These are phyloP conservation scores for Phenganax subtilis DNA, from an alignment of 92 coral and sea anemone genomes.

Conservation along the genomic window DNA sequence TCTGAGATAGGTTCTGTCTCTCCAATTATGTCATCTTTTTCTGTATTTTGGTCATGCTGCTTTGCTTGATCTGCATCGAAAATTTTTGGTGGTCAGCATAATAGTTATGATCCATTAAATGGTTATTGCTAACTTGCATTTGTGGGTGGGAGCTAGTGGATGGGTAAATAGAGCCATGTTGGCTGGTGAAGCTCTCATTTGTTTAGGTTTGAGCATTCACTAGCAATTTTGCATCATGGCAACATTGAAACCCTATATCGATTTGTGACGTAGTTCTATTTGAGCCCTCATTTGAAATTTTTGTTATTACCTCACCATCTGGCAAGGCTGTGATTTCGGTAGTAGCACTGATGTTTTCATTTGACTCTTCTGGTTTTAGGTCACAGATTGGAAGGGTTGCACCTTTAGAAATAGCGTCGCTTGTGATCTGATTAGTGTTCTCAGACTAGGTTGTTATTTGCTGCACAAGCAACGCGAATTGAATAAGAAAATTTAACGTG, in stretches of 20 bases:
- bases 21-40: neutral
- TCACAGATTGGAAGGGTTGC: too few species aligned
- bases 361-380: too few species aligned
- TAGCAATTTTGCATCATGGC: neutral
- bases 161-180: neutral
- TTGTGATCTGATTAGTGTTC: too few species aligned
- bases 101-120: neutral
- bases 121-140: neutral
- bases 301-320: too few species aligned
- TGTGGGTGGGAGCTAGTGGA: neutral
- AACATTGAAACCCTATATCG: neutral
- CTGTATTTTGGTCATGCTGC: neutral
- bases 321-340: too few species aligned
- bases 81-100: neutral
- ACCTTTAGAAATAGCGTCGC: too few species aligned
- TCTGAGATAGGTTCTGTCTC: neutral
- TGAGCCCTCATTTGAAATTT: too few species aligned
- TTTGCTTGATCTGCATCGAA: neutral
- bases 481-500: too few species aligned
- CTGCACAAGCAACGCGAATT: too few species aligned
- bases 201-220: neutral
- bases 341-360: too few species aligned
- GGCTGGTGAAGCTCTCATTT: neutral
- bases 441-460: too few species aligned
- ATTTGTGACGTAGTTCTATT: neutral